These are phyloP conservation scores for Lepisosteus oculatus DNA, from an alignment of 2,113 vertebrate species.

Conservation along the genomic window DNA sequence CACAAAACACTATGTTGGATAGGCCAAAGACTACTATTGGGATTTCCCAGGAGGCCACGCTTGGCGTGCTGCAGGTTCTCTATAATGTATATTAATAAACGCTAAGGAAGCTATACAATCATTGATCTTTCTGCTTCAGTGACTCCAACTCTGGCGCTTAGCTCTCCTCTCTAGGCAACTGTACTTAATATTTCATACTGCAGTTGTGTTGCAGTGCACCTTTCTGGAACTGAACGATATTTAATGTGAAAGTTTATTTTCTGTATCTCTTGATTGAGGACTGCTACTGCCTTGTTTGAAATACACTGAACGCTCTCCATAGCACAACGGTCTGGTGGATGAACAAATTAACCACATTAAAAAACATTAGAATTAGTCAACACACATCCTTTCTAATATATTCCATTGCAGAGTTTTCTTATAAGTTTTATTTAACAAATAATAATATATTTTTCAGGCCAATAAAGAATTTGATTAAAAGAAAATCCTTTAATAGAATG, in stretches of 20 bases:
- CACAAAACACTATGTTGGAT: background rate
- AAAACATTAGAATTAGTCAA: no score
- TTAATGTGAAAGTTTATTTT: background rate
- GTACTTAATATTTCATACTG: background rate
- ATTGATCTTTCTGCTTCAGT: conserved; percentile 10
- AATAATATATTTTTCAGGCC: no score
- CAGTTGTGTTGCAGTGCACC: background rate
- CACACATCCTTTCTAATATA: no score
- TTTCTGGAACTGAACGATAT: background rate
- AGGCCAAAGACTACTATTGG: background rate
- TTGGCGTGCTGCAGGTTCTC: background rate
- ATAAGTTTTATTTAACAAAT: no score
- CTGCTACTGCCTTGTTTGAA: no score
- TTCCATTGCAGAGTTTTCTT: no score
- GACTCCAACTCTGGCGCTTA: background rate
- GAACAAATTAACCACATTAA: no score
- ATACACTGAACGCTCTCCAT: no score
- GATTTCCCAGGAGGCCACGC: background rate
- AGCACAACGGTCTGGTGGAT: no score
- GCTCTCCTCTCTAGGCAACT: background rate
- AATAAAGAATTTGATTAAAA: no score
- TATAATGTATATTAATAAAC: background rate
- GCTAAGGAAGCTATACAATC: background rate
- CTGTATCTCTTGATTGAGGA: no score
- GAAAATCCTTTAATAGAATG: no score